phyloP scores from a whole-genome alignment of 2,888 invertebrate genomes.

The Mimumesa dahlbomi region DNA sequence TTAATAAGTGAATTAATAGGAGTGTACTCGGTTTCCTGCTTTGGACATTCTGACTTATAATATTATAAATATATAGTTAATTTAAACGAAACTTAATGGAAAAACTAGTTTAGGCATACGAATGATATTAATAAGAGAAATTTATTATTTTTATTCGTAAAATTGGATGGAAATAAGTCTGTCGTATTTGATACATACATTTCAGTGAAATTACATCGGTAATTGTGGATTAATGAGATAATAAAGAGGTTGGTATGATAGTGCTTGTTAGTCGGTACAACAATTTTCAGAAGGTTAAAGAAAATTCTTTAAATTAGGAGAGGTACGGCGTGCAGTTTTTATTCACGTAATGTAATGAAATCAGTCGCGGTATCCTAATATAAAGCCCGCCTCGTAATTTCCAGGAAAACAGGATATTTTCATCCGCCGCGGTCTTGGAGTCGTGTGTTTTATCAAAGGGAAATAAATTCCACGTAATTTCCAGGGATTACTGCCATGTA shows the following conservation, averaged over 20 bases:
- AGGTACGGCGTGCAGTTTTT: conserved; percentile 17
- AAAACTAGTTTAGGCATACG: no score
- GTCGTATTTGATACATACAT: no score
- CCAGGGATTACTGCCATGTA: neutral
- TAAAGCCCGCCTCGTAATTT: conserved; percentile 40
- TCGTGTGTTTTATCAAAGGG: conserved; percentile 12
- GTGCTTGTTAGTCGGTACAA: conserved; percentile 1
- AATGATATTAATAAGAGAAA: no score
- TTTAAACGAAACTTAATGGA: no score
- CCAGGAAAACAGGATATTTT: conserved; percentile 26
- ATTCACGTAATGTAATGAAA: conserved; percentile 47
- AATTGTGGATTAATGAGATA: conserved; percentile 24
- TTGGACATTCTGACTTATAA: no score
- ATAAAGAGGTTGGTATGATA: conserved; percentile 17
- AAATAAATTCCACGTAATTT: conserved; percentile 21
- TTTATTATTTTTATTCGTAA: no score
- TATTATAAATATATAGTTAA: no score
- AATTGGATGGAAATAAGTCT: no score
- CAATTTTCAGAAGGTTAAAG: conserved; percentile 40
- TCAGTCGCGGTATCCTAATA: conserved; percentile 29
- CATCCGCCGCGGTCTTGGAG: neutral
- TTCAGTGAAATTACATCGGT: no score
- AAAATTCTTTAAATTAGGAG: conserved; percentile 46
- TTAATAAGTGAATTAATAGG: no score
- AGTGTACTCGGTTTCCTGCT: no score